Conservation (phyloP, 1,140 invertebrate species). For the Habropoda laboriosa region DNA sequence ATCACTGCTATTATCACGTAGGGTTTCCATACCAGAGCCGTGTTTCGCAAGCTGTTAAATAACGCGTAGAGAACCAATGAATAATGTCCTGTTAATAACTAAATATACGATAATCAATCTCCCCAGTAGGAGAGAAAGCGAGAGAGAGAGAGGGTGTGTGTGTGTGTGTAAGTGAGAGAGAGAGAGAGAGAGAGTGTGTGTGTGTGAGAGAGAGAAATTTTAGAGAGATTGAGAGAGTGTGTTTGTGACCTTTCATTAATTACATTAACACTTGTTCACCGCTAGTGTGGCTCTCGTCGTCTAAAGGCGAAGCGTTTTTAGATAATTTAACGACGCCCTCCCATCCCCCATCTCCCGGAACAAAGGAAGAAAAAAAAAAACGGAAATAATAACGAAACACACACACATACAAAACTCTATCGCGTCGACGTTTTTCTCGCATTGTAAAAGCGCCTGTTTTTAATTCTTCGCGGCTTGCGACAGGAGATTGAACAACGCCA, state of each 20-base stretch:
- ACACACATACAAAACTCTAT: too few species aligned
- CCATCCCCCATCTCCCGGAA: background rate
- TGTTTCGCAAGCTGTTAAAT: slow-evolving; percentile 42
- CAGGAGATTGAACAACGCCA: slow-evolving; percentile 36
- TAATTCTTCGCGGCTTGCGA: slow-evolving; percentile 11
- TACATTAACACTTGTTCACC: slow-evolving; percentile 9
- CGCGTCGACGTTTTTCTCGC: slow-evolving; percentile 38
- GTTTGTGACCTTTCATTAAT: slow-evolving; percentile 15
- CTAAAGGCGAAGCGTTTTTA: slow-evolving; percentile 16
- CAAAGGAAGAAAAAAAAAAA: too few species aligned
- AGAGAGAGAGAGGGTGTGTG: background rate
- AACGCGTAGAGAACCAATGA: slow-evolving; percentile 46
- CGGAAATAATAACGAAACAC: too few species aligned
- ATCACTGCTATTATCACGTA: slow-evolving; percentile 69
- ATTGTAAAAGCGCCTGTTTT: slow-evolving; percentile 22
- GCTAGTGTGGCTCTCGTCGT: slow-evolving; percentile 4
- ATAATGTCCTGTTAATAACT: slow-evolving; percentile 40
- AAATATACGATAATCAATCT: slow-evolving; percentile 46
- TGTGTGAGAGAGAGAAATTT: slow-evolving; percentile 2
- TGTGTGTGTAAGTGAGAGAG: too few species aligned
- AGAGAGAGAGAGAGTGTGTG: background rate
- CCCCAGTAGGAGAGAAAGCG: background rate
- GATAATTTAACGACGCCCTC: slow-evolving; percentile 15
- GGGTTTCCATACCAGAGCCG: slow-evolving; percentile 58
- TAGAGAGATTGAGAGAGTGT: background rate